Conservation (phyloP, 1,140 invertebrate genomes). For the Mya arenaria region DNA sequence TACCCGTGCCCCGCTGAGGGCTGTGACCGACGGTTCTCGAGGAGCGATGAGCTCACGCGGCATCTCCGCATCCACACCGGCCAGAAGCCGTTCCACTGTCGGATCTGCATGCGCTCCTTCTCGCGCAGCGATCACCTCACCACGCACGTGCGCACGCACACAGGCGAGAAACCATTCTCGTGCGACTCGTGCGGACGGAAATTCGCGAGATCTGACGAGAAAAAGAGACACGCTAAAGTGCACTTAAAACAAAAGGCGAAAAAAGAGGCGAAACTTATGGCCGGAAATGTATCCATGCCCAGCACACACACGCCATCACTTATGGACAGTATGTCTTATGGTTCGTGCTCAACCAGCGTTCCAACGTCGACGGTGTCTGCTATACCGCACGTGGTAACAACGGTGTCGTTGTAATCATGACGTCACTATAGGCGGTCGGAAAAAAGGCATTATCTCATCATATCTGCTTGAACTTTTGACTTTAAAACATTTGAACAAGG, state of each 20-base stretch:
- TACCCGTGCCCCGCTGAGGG: conserved; percentile 99
- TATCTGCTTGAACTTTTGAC: no score
- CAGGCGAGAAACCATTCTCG: conserved; percentile 96
- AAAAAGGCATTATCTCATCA: no score
- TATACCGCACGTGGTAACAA: conserved; percentile 62
- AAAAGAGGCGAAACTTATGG: conserved; percentile 85
- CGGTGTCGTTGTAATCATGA: conserved; percentile 65
- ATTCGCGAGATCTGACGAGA: conserved; percentile 99
- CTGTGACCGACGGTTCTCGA: conserved; percentile 97
- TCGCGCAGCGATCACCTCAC: conserved; percentile 88
- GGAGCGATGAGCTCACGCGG: conserved; percentile 98
- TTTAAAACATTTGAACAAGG: no score
- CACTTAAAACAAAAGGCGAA: conserved; percentile 93
- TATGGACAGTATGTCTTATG: conserved; percentile 44
- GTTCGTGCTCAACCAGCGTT: conserved; percentile 3
- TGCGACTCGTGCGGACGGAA: conserved; percentile 99
- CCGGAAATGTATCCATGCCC: conserved; percentile 63
- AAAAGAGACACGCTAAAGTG: conserved; percentile 99
- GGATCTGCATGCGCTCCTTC: conserved; percentile 99
- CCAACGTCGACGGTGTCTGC: conserved; percentile 22
- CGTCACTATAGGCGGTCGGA: no score
- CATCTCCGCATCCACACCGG: conserved; percentile 99
- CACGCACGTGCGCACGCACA: conserved; percentile 82
- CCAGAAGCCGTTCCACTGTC: conserved; percentile 99
- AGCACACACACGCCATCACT: conserved; percentile 49